Conservation (phyloP, 2,113 vertebrate genomes). For the Rhipidura dahli region DNA sequence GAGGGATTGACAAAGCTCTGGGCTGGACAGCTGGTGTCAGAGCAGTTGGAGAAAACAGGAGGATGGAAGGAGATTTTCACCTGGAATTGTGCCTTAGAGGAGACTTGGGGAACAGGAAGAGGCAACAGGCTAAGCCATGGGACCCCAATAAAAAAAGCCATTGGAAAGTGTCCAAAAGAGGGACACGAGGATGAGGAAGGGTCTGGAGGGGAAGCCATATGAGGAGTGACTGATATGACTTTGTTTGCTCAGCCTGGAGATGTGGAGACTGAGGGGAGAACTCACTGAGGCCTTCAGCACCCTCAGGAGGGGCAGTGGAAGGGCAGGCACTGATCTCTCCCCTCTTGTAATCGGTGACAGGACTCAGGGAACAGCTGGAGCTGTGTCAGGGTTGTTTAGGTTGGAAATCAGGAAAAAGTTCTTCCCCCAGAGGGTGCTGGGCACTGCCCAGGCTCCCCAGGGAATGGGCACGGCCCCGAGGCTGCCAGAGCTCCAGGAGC, state of each 20-base stretch:
- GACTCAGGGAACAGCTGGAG: accelerated
- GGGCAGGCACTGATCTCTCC: not conserved
- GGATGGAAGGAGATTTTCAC: not conserved
- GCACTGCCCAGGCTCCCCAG: not conserved
- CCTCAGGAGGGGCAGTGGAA: not conserved
- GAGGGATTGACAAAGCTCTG: not conserved
- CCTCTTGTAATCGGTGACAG: not conserved
- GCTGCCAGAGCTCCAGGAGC: not conserved
- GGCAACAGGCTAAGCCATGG: not conserved
- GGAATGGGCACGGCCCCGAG: not conserved
- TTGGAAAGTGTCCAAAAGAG: not conserved
- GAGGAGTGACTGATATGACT: not conserved
- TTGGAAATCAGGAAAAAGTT: accelerated
- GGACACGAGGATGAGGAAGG: not conserved
- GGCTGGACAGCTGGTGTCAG: not conserved
- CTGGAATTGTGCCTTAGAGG: not conserved
- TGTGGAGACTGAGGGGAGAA: not conserved
- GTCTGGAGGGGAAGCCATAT: not conserved
- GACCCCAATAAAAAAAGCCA: not conserved
- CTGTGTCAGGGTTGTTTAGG: not conserved
- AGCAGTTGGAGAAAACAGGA: not conserved
- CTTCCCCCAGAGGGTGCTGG: not conserved
- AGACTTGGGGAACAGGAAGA: accelerated
- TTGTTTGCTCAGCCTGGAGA: not conserved
- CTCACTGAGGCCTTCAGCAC: not conserved